phyloP scores from a whole-genome alignment of 2,797 vertebrate species.

The Leptatherina wallacei region DNA sequence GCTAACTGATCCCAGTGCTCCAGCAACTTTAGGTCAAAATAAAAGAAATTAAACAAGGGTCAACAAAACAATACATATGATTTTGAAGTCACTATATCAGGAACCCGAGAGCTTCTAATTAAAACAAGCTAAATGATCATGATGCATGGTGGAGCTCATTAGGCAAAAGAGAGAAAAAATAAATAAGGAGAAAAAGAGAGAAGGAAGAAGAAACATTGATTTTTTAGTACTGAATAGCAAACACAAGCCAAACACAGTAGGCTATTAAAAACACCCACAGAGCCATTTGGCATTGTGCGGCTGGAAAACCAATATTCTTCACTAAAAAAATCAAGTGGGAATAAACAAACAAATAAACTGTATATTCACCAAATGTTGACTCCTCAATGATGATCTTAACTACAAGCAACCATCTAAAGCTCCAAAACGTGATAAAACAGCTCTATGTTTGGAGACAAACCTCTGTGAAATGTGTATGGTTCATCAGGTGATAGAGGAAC shows the following conservation, averaged over 20 bases:
- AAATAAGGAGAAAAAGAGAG: neutral
- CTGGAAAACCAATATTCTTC: constrained; percentile 51
- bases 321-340: constrained; percentile 41
- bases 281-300: constrained; percentile 61
- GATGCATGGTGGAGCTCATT: constrained; percentile 28
- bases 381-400: constrained; percentile 20
- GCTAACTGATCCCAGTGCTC: neutral
- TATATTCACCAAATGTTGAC: constrained; percentile 32
- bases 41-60: neutral
- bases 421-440: neutral
- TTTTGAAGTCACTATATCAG: neutral
- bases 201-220: constrained; percentile 47
- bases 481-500: constrained; percentile 7
- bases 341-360: constrained; percentile 53
- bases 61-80: neutral
- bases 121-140: constrained; percentile 24
- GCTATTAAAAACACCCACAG: constrained; percentile 68
- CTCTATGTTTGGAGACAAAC: neutral
- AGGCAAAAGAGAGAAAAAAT: neutral
- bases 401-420: constrained; percentile 11
- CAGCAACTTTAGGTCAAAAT: constrained; percentile 12
- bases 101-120: constrained; percentile 11
- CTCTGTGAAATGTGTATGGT: neutral
- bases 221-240: constrained; percentile 54
- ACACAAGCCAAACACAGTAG: constrained; percentile 54